Evolutionary conservation across 2,888 invertebrate species (phyloP).

Genomic region (Cyaniris semiargus): DNA sequence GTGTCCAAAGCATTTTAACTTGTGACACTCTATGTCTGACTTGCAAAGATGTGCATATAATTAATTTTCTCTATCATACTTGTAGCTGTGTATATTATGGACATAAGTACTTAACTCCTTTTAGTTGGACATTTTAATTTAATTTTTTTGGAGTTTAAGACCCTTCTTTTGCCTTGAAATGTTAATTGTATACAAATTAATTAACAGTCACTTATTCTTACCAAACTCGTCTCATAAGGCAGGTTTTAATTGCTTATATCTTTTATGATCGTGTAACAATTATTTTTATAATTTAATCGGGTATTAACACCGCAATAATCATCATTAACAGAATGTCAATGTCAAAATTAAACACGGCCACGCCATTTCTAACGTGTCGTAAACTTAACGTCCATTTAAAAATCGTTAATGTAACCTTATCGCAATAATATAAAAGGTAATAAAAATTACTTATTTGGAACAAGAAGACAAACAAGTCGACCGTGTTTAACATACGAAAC

Average conservation of each 20-base stretch:
- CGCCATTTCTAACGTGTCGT: slow-evolving; percentile 4
- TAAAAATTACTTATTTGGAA: slow-evolving; percentile 40
- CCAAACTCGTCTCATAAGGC: neutral
- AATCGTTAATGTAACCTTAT: slow-evolving; percentile 23
- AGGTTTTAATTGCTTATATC: neutral
- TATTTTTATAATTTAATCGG: neutral
- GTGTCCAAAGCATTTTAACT: slow-evolving; percentile 6
- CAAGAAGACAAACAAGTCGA: slow-evolving; percentile 58
- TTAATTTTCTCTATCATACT: neutral
- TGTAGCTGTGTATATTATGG: neutral
- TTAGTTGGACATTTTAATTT: neutral
- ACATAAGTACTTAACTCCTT: neutral
- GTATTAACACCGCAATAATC: neutral
- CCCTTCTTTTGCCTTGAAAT: neutral
- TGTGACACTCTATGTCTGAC: neutral
- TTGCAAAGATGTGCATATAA: neutral
- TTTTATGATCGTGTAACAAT: slow-evolving; percentile 5
- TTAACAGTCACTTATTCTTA: neutral
- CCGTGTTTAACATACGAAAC: slow-evolving; percentile 74
- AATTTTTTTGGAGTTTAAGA: neutral
- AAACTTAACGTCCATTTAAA: slow-evolving; percentile 2
- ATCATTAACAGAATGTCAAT: slow-evolving; percentile 15
- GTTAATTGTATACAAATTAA: neutral
- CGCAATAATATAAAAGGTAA: slow-evolving; percentile 29
- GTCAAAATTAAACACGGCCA: neutral